These are phyloP conservation scores for Carposina sasakii DNA, from an alignment of 1,140 invertebrate genomes.

Conservation along the genomic window DNA sequence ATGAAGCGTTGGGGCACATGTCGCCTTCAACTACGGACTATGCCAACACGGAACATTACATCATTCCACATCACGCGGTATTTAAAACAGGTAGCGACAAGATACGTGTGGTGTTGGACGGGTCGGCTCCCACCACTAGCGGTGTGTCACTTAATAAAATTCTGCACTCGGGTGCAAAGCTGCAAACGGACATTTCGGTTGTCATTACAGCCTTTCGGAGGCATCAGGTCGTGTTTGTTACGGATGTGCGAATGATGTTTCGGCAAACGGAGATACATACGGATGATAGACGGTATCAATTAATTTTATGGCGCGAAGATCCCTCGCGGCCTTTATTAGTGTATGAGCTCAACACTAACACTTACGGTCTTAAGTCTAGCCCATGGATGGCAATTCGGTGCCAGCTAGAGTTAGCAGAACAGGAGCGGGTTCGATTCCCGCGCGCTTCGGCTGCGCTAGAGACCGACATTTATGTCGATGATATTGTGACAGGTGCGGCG, in stretches of 20 bases:
- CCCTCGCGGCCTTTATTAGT: conserved; percentile 20
- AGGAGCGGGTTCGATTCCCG: conserved; percentile 3
- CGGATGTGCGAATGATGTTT: conserved; percentile 61
- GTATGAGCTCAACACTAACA: conserved; percentile 45
- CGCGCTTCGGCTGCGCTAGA: conserved; percentile 2
- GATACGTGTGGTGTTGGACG: conserved; percentile 44
- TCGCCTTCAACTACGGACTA: conserved; percentile 11
- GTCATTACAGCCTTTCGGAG: conserved; percentile 54
- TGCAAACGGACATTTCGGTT: conserved; percentile 48
- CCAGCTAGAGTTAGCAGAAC: conserved; percentile 32
- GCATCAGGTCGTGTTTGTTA: conserved; percentile 31
- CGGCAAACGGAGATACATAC: no score
- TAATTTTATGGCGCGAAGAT: conserved; percentile 49
- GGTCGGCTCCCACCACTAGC: conserved; percentile 5
- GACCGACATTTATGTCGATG: not conserved
- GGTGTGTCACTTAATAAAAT: conserved; percentile 15
- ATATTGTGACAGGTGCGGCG: conserved; percentile 5
- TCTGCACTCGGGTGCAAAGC: conserved; percentile 8
- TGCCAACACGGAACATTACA: conserved; percentile 19
- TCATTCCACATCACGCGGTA: conserved; percentile 34
- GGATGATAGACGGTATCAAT: conserved; percentile 41
- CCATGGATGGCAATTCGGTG: conserved; percentile 41
- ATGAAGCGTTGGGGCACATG: conserved; percentile 31
- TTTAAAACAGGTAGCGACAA: conserved; percentile 22
- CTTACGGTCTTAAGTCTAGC: conserved; percentile 47